Base-by-base conservation (phyloP, 1,140 invertebrate species). In the Anthonomus grandis region DNA sequence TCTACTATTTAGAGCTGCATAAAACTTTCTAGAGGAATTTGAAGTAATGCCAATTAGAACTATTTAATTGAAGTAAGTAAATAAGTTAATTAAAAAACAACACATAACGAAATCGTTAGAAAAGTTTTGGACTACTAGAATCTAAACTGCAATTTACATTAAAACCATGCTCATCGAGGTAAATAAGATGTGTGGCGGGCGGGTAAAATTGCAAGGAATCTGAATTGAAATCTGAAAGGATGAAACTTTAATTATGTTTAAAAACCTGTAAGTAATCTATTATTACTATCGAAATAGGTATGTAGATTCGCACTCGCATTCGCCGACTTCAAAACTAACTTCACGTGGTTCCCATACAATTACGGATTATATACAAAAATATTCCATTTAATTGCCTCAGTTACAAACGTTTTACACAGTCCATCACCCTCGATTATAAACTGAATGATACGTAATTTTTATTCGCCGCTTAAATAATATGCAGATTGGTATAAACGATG, bases 161-260 rank as follows among this genome's bases (percentile, higher is more conserved):
- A n/a, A n/a, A n/a, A n/a, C n/a, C n/a, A n/a, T n/a, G n/a, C n/a
- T n/a, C n/a, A n/a, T n/a, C n/a, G n/a, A n/a, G n/a, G n/a, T n/a
- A n/a, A n/a, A n/a, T n/a, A n/a, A n/a, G n/a, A n/a, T n/a, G n/a
- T n/a, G n/a, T n/a, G 6, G 50, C 53, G 62, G 59, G 59, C 59
- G 53, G 62, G 63, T 64, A 64, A 64, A 64, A 65, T 65, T 60
- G 63, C 60, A 57, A 63, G 60, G 57, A 62, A 63, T 65, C 62
- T 64, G 60, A 55, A 64, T 65, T 65, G 54, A 65, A 60, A 61
- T 61, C 60, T 65, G 63, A 57, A 65, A 42, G 41, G 22, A 53
- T 34, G 53, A 46, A 62, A 49, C 60, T 59, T 62, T 65, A 65
- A 65, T 65, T 65, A 65, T 63, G 58, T 63, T 64, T 64, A 61